Percentiles rank a stretch among this genome's conserved stretches.
phyloP scores from a whole-genome alignment of 2,888 invertebrate species.

The Dynastes grantii region DNA sequence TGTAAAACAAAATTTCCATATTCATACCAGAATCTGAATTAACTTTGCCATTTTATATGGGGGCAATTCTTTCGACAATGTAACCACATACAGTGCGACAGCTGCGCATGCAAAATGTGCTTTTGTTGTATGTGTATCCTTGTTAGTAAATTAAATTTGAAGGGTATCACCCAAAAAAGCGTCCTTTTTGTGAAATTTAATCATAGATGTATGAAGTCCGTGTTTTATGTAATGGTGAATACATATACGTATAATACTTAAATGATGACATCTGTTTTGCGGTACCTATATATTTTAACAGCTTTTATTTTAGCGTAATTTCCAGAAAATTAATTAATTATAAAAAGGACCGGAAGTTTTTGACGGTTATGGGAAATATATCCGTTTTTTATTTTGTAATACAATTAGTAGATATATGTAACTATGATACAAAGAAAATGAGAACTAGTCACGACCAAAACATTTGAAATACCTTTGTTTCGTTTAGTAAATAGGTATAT shows the following conservation, averaged over 20 bases:
- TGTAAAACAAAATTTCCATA: constrained; percentile 14
- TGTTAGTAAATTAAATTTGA: neutral
- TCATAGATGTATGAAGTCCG: neutral
- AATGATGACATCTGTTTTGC: neutral
- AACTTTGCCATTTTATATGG: neutral
- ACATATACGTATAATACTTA: neutral
- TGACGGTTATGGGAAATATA: too few species aligned
- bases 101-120: neutral
- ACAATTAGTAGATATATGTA: too few species aligned
- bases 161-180: neutral
- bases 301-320: too few species aligned
- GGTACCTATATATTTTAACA: neutral
- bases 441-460: too few species aligned
- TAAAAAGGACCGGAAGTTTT: too few species aligned
- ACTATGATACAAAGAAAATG: too few species aligned
- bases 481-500: too few species aligned
- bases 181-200: neutral
- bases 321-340: too few species aligned
- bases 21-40: constrained; percentile 13
- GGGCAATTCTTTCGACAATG: neutral
- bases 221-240: neutral
- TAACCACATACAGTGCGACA: neutral
- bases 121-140: neutral
- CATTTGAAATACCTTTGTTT: too few species aligned
- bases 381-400: too few species aligned